Evolutionary conservation across 1,140 invertebrate genomes (phyloP), one percentile per base, ranked within the genome.

Genomic region (Brachionus rotundiformis): DNA sequence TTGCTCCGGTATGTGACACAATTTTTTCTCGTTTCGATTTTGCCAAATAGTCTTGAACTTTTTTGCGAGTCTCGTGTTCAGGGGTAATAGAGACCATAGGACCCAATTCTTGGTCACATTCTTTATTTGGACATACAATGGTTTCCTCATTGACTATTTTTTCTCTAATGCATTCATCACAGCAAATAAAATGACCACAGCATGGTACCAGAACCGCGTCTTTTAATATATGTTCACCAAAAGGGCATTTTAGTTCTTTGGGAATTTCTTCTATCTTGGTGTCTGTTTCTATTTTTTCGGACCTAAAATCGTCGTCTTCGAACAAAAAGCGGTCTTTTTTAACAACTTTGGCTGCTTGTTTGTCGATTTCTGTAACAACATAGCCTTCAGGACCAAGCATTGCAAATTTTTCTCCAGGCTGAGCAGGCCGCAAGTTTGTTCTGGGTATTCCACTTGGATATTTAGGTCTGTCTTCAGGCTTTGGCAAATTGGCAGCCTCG

Each of bases 191-290:
- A 16, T 79, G 27, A 36, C 76, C 76, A 79, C 76, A 79, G n/a
- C 76, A 79, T n/a, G 76, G 76, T 8, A 79, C 76, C 6, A 79
- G 76, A 59, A 79, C 76, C 19, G 76, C 76, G 23, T 79, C 76
- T 19, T 79, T 79, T 13, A 79, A n/a, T 31, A 79, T 36, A 63
- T 79, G 76, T 8, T 54, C 16, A 8, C 76, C 76, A 27, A 59
- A 54, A 8, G 76, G 47, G 59, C 76, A 79, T n/a, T 79, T 79
- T n/a, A 79, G 19, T 11, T 79, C 76, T 23, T 36, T 25, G 6
- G 76, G 76, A 6, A 79, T 59, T 33, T 61, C 36, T n/a, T 73
- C 68, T 7, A 13, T 19, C 25, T 54, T 33, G 6, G 41, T 25
- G 10, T 44, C 68, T 23, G 2, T 33, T 27, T 73, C 68, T 73